Conservation (phyloP, 1,140 invertebrate genomes). For the Tetramorium simillimum region DNA sequence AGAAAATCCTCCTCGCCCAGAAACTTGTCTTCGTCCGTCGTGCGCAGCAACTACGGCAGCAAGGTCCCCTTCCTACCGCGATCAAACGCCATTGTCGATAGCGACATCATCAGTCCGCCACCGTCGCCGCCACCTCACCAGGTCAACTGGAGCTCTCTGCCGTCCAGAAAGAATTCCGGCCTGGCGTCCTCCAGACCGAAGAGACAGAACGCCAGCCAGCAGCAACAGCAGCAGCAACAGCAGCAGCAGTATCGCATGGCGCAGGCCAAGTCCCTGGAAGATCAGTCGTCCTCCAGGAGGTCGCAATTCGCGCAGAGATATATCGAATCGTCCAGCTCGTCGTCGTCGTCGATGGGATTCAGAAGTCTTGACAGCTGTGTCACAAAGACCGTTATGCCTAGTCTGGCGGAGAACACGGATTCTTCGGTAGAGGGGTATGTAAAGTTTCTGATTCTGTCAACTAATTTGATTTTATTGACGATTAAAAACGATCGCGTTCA, state of each 20-base stretch:
- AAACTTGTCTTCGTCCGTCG: constrained; percentile 62
- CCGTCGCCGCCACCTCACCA: constrained; percentile 81
- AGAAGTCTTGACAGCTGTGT: constrained; percentile 86
- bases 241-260: constrained; percentile 83
- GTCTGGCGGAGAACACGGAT: constrained; percentile 86
- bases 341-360: constrained; percentile 87
- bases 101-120: constrained; percentile 86
- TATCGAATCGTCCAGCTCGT: constrained; percentile 86
- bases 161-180: constrained; percentile 71
- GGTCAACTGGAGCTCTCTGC: constrained; percentile 81
- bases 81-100: constrained; percentile 87
- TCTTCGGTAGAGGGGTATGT: constrained; percentile 86
- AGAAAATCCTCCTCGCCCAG: constrained; percentile 75
- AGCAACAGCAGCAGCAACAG: constrained; percentile 65
- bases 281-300: constrained; percentile 84
- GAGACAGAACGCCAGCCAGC: constrained; percentile 60
- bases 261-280: constrained; percentile 87
- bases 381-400: constrained; percentile 84
- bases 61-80: constrained; percentile 86
- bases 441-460: neutral
- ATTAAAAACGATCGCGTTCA: neutral
- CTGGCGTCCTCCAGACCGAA: constrained; percentile 71
- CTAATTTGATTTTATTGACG: neutral
- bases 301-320: constrained; percentile 86
- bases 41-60: constrained; percentile 76